phyloP scores from a whole-genome alignment of 2,888 invertebrate species.

The Spisula solida region DNA sequence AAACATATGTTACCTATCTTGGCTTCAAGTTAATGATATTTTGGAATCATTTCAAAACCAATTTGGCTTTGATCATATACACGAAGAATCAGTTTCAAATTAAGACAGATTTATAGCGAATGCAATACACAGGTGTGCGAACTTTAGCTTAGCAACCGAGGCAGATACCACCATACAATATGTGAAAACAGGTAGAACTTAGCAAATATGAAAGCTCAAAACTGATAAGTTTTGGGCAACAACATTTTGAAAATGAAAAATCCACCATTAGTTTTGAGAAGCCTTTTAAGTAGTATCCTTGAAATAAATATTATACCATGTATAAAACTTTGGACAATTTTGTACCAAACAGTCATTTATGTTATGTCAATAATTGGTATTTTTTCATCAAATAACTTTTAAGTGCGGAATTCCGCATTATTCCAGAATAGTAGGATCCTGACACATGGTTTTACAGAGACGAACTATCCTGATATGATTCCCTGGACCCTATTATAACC shows the following conservation, averaged over 20 bases:
- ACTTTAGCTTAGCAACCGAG: not conserved
- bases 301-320: no score
- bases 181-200: not conserved
- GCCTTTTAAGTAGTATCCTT: no score
- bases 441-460: no score
- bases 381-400: no score
- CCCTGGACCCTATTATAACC: no score
- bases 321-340: no score
- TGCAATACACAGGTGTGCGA: constrained; percentile 17
- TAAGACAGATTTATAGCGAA: constrained; percentile 26
- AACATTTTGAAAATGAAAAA: not conserved
- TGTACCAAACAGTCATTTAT: no score
- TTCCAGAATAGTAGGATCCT: no score
- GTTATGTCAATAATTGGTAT: no score
- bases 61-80: constrained; percentile 23
- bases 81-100: constrained; percentile 26
- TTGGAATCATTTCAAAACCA: constrained; percentile 38
- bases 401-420: no score
- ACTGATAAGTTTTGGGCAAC: not conserved
- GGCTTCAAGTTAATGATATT: constrained; percentile 26
- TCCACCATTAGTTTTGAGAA: no score
- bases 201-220: not conserved
- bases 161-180: not conserved
- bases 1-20: constrained; percentile 28
- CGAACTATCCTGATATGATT: no score